Percentiles rank a stretch among this genome's conserved stretches.
Evolutionary conservation across 2,797 vertebrate species (phyloP).

Genomic region (Numenius phaeopus): DNA sequence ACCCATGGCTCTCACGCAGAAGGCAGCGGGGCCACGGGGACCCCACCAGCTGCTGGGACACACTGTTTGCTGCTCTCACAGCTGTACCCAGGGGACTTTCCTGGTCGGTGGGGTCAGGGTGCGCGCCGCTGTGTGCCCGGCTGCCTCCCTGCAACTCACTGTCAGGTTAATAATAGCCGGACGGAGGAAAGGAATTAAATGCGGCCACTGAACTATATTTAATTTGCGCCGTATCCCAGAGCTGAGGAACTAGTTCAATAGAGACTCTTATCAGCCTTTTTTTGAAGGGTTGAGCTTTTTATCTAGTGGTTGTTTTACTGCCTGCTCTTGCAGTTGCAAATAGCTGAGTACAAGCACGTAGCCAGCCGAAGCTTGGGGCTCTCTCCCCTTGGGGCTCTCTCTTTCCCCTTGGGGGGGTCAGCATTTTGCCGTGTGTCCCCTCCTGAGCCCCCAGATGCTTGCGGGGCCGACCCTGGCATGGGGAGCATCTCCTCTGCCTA

Average conservation of each 20-base stretch:
- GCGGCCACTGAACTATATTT: not conserved
- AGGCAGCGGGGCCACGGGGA: accelerated
- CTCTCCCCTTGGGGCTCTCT: not conserved
- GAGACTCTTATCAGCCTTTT: not conserved
- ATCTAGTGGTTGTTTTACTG: not conserved
- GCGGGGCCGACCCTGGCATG: accelerated
- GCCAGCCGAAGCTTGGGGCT: accelerated
- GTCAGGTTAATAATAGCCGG: not conserved
- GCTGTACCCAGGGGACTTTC: not conserved
- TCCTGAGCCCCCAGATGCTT: accelerated
- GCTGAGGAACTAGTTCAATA: not conserved
- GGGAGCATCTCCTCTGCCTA: not conserved
- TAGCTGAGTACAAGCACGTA: accelerated
- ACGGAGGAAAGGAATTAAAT: not conserved
- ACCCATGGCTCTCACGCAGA: accelerated
- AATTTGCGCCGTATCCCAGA: not conserved
- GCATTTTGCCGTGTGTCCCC: accelerated
- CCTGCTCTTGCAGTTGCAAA: not conserved
- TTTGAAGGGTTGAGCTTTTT: not conserved
- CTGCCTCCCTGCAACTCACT: not conserved
- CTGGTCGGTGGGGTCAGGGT: accelerated
- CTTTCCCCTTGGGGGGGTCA: accelerated
- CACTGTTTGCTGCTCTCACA: not conserved
- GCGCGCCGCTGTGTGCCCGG: accelerated
- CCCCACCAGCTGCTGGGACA: accelerated